These are phyloP conservation scores for Copidosoma aretas DNA, from an alignment of 2,888 invertebrate species.

Conservation along the genomic window DNA sequence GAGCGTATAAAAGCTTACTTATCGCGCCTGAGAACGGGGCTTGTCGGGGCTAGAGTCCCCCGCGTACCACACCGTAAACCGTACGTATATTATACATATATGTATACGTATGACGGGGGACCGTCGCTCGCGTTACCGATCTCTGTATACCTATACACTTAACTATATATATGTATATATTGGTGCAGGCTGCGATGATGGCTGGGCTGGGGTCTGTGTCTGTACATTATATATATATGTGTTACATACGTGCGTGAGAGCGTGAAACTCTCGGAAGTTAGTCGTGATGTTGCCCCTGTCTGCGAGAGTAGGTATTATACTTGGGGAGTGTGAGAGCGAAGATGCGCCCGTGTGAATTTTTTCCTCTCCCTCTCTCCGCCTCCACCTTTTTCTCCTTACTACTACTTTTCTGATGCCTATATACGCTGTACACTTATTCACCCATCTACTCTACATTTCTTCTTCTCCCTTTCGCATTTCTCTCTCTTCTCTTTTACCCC, in stretches of 20 bases:
- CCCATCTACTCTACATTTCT: neutral
- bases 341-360: constrained; percentile 19
- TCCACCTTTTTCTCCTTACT: neutral
- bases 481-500: constrained; percentile 14
- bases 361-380: neutral
- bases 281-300: neutral
- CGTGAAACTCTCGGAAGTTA: constrained; percentile 10
- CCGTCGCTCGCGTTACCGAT: neutral
- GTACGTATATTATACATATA: too few relatives aligned
- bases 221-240: too few relatives aligned
- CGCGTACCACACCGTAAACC: neutral
- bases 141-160: neutral
- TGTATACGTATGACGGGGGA: neutral
- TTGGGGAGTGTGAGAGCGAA: constrained; percentile 15
- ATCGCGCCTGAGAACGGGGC: constrained; percentile 38
- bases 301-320: constrained; percentile 5
- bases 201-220: too few relatives aligned
- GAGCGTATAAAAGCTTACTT: constrained; percentile 39
- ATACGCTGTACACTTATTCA: too few relatives aligned
- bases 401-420: neutral
- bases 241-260: constrained; percentile 9
- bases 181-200: too few relatives aligned
- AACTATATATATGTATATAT: neutral
- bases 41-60: too few relatives aligned
- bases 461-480: constrained; percentile 16